phyloP scores from a whole-genome alignment of 2,113 vertebrate species.

The Spea bombifrons region DNA sequence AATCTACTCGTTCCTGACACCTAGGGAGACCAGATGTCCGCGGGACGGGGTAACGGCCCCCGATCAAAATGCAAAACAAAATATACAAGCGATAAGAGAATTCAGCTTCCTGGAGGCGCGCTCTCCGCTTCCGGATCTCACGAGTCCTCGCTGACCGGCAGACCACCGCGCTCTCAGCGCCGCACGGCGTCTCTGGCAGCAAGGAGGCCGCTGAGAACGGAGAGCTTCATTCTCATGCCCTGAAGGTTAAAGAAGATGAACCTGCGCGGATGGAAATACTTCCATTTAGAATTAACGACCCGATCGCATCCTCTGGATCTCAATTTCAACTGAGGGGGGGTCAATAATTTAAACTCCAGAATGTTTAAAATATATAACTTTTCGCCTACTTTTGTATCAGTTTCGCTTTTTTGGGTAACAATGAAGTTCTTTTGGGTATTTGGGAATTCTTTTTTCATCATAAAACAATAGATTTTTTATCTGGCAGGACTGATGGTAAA shows the following conservation, averaged over 20 bases:
- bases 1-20: neutral
- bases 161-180: neutral
- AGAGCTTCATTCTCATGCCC: conserved; percentile 25
- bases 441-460: too few species aligned
- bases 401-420: too few species aligned
- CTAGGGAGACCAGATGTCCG: conserved; percentile 2
- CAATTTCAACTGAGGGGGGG: too few species aligned
- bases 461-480: too few species aligned
- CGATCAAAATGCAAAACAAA: conserved; percentile 1
- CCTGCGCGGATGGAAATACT: neutral
- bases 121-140: neutral
- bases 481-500: too few species aligned
- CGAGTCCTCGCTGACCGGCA: neutral
- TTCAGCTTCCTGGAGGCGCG: neutral
- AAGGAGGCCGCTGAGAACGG: neutral
- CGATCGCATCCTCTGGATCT: neutral
- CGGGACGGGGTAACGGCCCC: neutral
- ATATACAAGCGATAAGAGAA: neutral
- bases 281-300: neutral
- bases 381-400: too few species aligned
- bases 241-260: conserved; percentile 9
- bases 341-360: too few species aligned
- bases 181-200: neutral
- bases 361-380: too few species aligned
- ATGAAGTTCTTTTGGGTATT: too few species aligned